phyloP scores from a whole-genome alignment of 2,113 vertebrate genomes.

The Vulpes vulpes region DNA sequence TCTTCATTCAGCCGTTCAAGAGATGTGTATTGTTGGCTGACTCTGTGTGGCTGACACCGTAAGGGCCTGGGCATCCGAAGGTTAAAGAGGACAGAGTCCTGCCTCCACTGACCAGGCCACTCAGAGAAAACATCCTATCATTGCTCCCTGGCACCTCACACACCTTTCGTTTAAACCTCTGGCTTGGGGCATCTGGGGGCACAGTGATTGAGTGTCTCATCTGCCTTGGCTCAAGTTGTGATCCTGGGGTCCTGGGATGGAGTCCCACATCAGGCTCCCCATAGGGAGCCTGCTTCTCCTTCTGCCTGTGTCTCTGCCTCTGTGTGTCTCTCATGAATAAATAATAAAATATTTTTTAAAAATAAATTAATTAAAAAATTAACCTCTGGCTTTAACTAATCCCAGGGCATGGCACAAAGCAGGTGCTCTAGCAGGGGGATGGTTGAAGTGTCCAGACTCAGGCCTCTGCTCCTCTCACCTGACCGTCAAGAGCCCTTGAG shows the following conservation, averaged over 20 bases:
- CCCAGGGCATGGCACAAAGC: background rate
- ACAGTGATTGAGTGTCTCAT: too few species aligned
- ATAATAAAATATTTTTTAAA: too few species aligned
- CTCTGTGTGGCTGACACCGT: accelerated
- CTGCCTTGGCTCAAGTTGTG: too few species aligned
- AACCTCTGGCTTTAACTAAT: background rate
- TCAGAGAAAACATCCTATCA: accelerated
- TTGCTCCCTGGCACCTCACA: background rate
- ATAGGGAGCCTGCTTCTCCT: too few species aligned
- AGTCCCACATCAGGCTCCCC: too few species aligned
- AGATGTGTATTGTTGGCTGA: background rate
- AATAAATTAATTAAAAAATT: too few species aligned
- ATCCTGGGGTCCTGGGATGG: too few species aligned
- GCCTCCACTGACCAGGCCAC: too few species aligned
- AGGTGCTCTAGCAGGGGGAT: background rate
- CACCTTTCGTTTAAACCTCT: background rate
- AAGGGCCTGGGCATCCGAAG: background rate
- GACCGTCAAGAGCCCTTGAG: background rate
- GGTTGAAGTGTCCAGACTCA: background rate
- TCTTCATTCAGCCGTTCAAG: background rate
- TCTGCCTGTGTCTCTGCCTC: too few species aligned
- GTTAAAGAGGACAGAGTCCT: background rate
- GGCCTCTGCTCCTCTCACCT: background rate
- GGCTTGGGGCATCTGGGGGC: background rate
- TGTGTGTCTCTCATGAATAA: too few species aligned